Conservation (phyloP, 2,888 invertebrate genomes). For the Ichneumoninae sp. region DNA sequence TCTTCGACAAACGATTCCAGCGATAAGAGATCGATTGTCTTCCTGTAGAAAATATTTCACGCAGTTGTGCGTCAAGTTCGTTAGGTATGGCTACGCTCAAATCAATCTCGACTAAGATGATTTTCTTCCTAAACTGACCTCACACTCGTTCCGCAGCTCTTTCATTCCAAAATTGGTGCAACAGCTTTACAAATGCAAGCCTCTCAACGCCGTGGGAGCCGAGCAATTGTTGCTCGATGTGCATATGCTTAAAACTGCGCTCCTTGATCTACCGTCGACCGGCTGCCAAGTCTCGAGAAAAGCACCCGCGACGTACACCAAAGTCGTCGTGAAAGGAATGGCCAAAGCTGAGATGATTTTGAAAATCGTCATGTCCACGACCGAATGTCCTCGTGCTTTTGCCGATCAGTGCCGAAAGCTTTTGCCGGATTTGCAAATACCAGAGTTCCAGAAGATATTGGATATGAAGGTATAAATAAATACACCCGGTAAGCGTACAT, state of each 20-base stretch:
- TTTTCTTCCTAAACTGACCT: background rate
- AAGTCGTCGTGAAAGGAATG: conserved; percentile 95
- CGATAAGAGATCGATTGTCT: conserved; percentile 94
- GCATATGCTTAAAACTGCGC: conserved; percentile 96
- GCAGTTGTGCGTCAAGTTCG: conserved; percentile 98
- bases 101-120: conserved; percentile 3
- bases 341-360: conserved; percentile 99
- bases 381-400: conserved; percentile 92
- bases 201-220: conserved; percentile 92
- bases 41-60: conserved; percentile 98
- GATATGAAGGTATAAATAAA: conserved; percentile 93
- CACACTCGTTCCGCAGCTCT: conserved; percentile 85
- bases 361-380: conserved; percentile 98
- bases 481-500: background rate
- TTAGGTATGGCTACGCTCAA: conserved; percentile 86
- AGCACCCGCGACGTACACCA: conserved; percentile 94
- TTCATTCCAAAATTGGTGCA: conserved; percentile 98
- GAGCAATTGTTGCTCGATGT: conserved; percentile 97
- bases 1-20: conserved; percentile 93
- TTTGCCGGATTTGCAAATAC: conserved; percentile 93
- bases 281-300: conserved; percentile 95
- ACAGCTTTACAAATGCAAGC: conserved; percentile 95
- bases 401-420: conserved; percentile 96
- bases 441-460: conserved; percentile 96
- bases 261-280: conserved; percentile 97